A percentile compares a stretch with the other conserved stretches of the same genome.
Evolutionary conservation across 2,113 vertebrate genomes (phyloP).

Genomic region (Gallinago paraguaiae): DNA sequence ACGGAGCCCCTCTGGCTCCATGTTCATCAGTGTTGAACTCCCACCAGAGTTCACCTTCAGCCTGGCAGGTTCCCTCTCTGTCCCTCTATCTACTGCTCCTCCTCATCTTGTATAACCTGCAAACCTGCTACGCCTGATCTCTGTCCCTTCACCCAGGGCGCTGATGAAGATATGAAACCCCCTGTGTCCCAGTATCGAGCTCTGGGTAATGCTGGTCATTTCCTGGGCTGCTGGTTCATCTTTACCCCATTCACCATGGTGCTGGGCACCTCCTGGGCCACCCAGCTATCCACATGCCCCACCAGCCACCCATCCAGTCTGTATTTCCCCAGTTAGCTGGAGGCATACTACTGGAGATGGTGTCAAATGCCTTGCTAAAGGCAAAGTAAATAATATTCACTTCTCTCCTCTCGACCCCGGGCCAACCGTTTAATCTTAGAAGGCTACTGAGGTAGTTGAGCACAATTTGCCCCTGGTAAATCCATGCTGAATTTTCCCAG

Average conservation of each 20-base stretch:
- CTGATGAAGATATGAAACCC: background rate
- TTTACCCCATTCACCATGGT: rapidly evolving
- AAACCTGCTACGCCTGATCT: rapidly evolving
- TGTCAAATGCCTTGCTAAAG: background rate
- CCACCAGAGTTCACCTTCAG: background rate
- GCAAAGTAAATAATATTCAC: background rate
- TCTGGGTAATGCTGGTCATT: background rate
- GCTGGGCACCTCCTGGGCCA: background rate
- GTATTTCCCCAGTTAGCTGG: background rate
- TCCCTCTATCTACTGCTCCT: background rate
- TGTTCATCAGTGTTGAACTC: background rate
- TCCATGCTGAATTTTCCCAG: background rate
- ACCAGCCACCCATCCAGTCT: background rate
- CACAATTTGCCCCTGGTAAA: background rate
- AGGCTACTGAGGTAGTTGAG: background rate
- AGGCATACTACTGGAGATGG: background rate
- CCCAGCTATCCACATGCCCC: background rate
- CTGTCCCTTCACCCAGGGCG: background rate
- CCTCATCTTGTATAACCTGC: too few relatives aligned
- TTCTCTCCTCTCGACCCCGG: background rate
- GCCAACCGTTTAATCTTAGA: background rate
- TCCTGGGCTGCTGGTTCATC: background rate
- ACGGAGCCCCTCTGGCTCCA: background rate
- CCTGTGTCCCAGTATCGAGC: background rate
- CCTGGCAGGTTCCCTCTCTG: background rate